These are phyloP conservation scores for Poeciliopsis gracilis DNA, from an alignment of 2,797 vertebrate genomes.

Conservation along the genomic window DNA sequence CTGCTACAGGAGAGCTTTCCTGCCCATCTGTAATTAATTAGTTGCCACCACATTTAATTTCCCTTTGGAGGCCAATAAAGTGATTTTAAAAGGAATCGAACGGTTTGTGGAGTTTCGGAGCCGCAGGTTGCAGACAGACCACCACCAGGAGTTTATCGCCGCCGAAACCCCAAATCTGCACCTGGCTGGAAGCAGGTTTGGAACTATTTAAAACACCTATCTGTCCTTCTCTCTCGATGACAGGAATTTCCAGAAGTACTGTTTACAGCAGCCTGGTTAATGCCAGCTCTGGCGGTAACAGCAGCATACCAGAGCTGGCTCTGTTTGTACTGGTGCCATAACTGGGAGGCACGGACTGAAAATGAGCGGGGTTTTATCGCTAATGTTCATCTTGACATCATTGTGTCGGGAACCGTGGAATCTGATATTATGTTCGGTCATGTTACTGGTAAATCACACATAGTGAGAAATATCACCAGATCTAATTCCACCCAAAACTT, in stretches of 20 bases:
- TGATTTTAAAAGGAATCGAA: no score
- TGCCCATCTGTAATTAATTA: no score
- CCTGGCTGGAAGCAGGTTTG: not conserved
- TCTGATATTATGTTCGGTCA: not conserved
- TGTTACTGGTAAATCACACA: not conserved
- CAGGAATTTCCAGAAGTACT: slow-evolving; percentile 3
- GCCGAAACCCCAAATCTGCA: not conserved
- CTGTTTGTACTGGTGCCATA: not conserved
- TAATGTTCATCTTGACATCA: not conserved
- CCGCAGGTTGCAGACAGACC: not conserved
- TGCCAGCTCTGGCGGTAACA: not conserved
- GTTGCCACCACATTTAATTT: no score
- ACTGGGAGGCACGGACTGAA: not conserved
- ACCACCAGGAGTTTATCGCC: not conserved
- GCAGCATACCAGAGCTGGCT: not conserved
- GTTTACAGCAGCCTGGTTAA: not conserved
- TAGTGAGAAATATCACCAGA: not conserved
- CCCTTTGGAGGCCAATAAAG: no score
- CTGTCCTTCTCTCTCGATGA: not conserved
- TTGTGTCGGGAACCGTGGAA: not conserved
- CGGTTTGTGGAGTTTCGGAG: not conserved
- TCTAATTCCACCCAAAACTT: not conserved
- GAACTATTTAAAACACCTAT: not conserved
- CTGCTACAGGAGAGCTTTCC: no score
- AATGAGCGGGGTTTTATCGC: not conserved